Evolutionary conservation across 2,888 invertebrate species (phyloP), one percentile per base, ranked within the genome.

Genomic region (Formica aserva): DNA sequence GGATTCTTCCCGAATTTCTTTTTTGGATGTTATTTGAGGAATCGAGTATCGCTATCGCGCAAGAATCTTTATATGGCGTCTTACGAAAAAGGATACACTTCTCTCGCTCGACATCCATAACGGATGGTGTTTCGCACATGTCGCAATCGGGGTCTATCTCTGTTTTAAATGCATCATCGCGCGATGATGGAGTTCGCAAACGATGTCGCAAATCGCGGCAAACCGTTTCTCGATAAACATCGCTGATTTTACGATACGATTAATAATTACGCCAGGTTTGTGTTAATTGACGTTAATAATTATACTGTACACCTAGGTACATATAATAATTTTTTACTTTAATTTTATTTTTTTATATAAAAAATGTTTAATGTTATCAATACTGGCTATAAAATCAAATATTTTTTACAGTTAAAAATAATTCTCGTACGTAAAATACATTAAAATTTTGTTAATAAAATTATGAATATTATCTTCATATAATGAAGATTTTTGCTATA

Each of bases 1-100:
- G 62, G 67, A 57, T 84, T 74, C 72, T 29, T 81, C 65, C 38
- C 38, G 41, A 69, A 62, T 78, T 78, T 52, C 18, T 29, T 52
- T 66, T 26, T 77, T 67, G 26, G 35, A 13, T 11, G 41, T 38
- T 72, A 74, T 60, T 74, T 60, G n/a, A 74, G 32, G 9, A 65
- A 63, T 22, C 15, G 22, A 15, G 15, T n/a, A 48, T 2, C 18
- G 41, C 32, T 15, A n/a, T 22, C 45, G 32, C 32, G 35, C 57
- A 22, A 65, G 29, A 62, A 45, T 72, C 78, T 57, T 62, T 48
- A 52, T 72, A 52, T 26, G 72, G 78, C 22, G 3, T 8, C 72
- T 72, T 72, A 57, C 57, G 74, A 62, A 72, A 77, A 67, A 77
- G 26, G 55, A 74, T 57, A 60, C 29, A 60, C 3, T 57, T 74